Evolutionary conservation across 2,797 vertebrate genomes (phyloP).

Genomic region (Liparis tanakae): DNA sequence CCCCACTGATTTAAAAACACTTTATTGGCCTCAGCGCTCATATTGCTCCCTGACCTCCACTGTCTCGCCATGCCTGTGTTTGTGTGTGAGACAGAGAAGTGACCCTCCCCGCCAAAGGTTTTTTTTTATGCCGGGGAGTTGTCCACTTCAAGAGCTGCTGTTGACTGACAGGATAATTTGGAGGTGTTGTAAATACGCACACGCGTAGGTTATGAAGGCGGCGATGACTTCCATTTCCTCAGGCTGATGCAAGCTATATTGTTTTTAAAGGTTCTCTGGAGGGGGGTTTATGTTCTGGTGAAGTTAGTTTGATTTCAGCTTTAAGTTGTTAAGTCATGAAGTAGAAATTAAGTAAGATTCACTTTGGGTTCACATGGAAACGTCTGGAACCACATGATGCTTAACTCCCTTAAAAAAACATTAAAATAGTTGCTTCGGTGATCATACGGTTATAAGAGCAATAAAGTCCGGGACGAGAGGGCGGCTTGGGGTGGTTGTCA

Average conservation of each 20-base stretch:
- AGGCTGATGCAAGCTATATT: constrained; percentile 16
- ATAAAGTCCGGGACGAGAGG: not conserved
- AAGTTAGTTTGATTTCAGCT: not conserved
- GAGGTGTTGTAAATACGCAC: constrained; percentile 46
- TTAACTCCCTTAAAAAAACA: not conserved
- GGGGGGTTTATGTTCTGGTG: not conserved
- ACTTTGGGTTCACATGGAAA: not conserved
- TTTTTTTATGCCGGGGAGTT: constrained; percentile 23
- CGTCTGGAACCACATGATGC: not conserved
- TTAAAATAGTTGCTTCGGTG: not conserved
- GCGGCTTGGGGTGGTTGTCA: not conserved
- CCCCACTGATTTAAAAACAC: constrained; percentile 42
- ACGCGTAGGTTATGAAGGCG: constrained; percentile 15
- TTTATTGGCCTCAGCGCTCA: constrained; percentile 45
- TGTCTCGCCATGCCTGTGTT: constrained; percentile 19
- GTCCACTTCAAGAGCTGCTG: constrained; percentile 57
- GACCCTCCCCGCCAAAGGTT: constrained; percentile 50
- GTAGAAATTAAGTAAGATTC: not conserved
- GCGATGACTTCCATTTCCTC: constrained; percentile 5
- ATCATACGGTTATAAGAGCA: not conserved
- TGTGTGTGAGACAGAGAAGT: constrained; percentile 21
- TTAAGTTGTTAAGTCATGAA: not conserved
- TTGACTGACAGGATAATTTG: constrained; percentile 75
- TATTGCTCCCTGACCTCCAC: constrained; percentile 36
- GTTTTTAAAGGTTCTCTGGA: not conserved